phyloP scores from a whole-genome alignment of 2,113 vertebrate species.

The Mionectes macconnelli region DNA sequence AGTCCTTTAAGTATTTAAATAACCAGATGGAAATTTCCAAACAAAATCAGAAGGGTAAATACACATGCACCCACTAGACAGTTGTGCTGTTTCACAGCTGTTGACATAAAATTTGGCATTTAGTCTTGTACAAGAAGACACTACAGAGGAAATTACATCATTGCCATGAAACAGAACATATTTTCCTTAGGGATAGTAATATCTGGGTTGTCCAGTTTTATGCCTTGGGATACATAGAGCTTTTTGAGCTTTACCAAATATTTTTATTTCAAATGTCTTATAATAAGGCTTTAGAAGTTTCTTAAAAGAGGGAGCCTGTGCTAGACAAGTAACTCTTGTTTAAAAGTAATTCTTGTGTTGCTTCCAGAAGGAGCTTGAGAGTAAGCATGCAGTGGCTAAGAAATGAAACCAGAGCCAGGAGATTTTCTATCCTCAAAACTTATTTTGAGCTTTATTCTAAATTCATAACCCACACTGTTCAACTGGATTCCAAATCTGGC shows the following conservation, averaged over 20 bases:
- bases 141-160: constrained; percentile 18
- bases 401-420: constrained; percentile 23
- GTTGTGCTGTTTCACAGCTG: constrained; percentile 45
- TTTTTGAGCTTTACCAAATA: constrained; percentile 13
- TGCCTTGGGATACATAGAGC: neutral
- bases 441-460: constrained; percentile 32
- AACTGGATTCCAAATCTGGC: neutral
- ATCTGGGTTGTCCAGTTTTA: neutral
- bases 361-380: constrained; percentile 21
- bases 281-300: neutral
- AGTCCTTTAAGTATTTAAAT: neutral
- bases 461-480: constrained; percentile 8
- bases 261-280: constrained; percentile 1
- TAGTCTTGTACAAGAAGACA: neutral
- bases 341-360: constrained; percentile 24
- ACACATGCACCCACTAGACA: neutral
- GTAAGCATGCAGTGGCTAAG: neutral
- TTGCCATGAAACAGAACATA: neutral
- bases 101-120: constrained; percentile 17
- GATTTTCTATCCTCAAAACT: constrained; percentile 14
- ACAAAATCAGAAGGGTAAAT: constrained; percentile 9
- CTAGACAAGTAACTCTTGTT: constrained; percentile 46
- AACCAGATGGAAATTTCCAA: constrained; percentile 33
- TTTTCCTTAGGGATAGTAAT: constrained; percentile 6
- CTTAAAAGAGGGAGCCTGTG: neutral